Conservation (phyloP, 2,888 invertebrate genomes). For the Rosalia funebris region DNA sequence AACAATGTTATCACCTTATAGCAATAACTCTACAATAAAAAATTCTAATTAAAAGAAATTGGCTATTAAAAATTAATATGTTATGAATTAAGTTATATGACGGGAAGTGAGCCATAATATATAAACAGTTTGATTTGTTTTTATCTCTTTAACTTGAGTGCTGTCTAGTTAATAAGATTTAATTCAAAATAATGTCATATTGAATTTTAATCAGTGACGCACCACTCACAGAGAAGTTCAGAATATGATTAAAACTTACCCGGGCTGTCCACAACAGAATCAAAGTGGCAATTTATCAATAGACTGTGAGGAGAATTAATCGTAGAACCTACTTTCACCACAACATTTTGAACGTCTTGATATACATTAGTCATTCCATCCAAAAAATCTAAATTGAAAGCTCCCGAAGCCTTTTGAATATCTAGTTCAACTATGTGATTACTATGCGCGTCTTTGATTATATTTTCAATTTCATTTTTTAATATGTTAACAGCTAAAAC, state of each 20-base stretch:
- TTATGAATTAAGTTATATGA: too few species aligned
- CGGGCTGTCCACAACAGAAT: slow-evolving; percentile 78
- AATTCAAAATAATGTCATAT: too few species aligned
- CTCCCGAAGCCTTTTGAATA: slow-evolving; percentile 73
- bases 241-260: slow-evolving; percentile 70
- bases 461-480: slow-evolving; percentile 47
- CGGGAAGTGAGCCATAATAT: too few species aligned
- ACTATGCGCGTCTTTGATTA: slow-evolving; percentile 63
- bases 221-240: too few species aligned
- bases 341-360: slow-evolving; percentile 73
- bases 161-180: too few species aligned
- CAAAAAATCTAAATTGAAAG: slow-evolving; percentile 75
- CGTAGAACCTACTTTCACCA: slow-evolving; percentile 72
- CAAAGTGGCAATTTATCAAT: slow-evolving; percentile 82
- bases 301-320: slow-evolving; percentile 69
- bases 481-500: slow-evolving; percentile 68
- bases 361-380: slow-evolving; percentile 80
- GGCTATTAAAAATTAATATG: too few species aligned
- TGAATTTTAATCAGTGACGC: too few species aligned
- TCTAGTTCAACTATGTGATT: slow-evolving; percentile 67
- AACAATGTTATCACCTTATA: too few species aligned
- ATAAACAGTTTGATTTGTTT: too few species aligned
- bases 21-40: too few species aligned
- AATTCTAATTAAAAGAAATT: too few species aligned
- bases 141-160: too few species aligned